Percentiles rank a stretch among this genome's conserved stretches.
Conservation (phyloP, 2,797 vertebrate genomes). For the Eupleurogrammus muticus region DNA sequence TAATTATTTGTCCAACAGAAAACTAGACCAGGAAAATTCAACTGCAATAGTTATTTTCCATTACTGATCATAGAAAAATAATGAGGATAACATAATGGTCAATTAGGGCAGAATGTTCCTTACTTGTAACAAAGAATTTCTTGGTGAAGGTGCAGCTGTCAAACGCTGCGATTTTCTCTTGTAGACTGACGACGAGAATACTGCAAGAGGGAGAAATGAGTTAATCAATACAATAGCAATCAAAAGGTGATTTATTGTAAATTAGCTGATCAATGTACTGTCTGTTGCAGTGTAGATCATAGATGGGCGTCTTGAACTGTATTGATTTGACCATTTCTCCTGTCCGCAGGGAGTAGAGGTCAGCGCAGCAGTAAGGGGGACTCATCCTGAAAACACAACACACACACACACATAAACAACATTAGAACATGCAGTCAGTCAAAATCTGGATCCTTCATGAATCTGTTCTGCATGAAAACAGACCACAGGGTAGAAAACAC, state of each 20-base stretch:
- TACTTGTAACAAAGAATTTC: slow-evolving; percentile 99
- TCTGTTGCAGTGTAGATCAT: slow-evolving; percentile 96
- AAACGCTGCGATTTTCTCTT: slow-evolving; percentile 99
- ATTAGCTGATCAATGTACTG: slow-evolving; percentile 78
- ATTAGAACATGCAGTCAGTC: not conserved
- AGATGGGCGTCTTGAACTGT: slow-evolving; percentile 99
- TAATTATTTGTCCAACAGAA: too few relatives aligned
- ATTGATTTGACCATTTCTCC: slow-evolving; percentile 99
- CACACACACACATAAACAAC: slow-evolving; percentile 4
- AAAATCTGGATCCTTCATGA: not conserved
- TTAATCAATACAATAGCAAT: slow-evolving; percentile 4
- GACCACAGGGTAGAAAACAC: not conserved
- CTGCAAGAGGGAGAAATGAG: slow-evolving; percentile 74
- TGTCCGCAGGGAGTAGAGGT: slow-evolving; percentile 94
- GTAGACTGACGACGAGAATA: slow-evolving; percentile 95
- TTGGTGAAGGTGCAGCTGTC: slow-evolving; percentile 99
- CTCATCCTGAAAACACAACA: slow-evolving; percentile 84
- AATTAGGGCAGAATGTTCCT: slow-evolving; percentile 48
- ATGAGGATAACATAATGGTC: not conserved
- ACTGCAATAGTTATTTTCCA: too few relatives aligned
- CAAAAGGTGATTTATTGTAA: not conserved
- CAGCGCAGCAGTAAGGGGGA: slow-evolving; percentile 94
- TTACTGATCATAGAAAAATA: too few relatives aligned
- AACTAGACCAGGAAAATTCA: too few relatives aligned
- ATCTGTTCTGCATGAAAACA: not conserved